These are phyloP conservation scores for Busseola fusca DNA, from an alignment of 2,888 invertebrate genomes.

Conservation along the genomic window DNA sequence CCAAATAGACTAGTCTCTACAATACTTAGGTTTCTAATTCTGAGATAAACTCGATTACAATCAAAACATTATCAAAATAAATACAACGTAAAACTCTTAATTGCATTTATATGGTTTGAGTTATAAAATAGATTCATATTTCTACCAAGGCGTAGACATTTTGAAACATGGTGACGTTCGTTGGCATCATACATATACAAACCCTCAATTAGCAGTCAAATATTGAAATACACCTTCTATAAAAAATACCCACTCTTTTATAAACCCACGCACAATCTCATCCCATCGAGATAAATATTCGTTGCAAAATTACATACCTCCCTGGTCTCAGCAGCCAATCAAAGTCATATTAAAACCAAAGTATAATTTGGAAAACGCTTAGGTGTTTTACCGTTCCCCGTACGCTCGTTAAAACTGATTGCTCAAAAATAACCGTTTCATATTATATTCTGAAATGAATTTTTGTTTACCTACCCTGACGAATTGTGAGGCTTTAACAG, in stretches of 20 bases:
- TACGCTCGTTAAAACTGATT: conserved; percentile 66
- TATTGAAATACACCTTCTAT: not conserved
- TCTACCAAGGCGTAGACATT: not conserved
- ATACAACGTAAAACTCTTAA: too few relatives aligned
- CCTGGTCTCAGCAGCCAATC: conserved; percentile 45
- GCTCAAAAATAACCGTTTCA: conserved; percentile 65
- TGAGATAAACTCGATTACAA: not conserved
- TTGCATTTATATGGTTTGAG: too few relatives aligned
- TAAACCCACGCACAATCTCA: not conserved
- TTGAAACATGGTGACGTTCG: not conserved
- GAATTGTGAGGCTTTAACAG: conserved; percentile 56
- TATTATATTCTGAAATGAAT: conserved; percentile 64
- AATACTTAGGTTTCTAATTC: not conserved
- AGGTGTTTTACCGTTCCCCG: conserved; percentile 35
- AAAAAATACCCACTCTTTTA: not conserved
- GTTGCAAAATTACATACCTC: conserved; percentile 12
- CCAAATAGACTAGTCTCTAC: too few relatives aligned
- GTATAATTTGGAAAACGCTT: conserved; percentile 50
- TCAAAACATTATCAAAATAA: not conserved
- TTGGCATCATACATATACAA: not conserved
- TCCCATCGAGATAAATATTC: conserved; percentile 10
- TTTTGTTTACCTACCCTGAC: conserved; percentile 70
- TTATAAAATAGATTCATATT: not conserved
- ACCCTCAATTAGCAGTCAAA: not conserved
- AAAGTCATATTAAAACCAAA: conserved; percentile 52